phyloP scores from a whole-genome alignment of 2,113 vertebrate species.

The Odocoileus virginianus region DNA sequence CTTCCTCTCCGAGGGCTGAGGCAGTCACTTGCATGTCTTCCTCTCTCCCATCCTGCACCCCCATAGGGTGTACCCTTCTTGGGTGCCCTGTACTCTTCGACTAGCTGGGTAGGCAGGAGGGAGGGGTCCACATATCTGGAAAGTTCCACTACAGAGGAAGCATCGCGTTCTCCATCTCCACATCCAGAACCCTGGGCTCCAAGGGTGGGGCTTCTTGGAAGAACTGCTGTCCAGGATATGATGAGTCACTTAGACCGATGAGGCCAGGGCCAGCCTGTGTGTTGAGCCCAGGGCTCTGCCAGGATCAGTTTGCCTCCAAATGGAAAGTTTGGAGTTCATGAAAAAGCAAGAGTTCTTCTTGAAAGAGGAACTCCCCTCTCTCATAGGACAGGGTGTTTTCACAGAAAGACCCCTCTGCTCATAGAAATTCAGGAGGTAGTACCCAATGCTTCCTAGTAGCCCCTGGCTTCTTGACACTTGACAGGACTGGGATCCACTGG shows the following conservation, averaged over 20 bases:
- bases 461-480: neutral
- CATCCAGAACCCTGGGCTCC: neutral
- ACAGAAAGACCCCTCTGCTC: neutral
- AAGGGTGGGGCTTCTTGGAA: neutral
- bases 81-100: neutral
- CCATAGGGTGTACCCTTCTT: neutral
- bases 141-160: neutral
- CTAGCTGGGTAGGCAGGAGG: neutral
- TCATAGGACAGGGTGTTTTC: neutral
- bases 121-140: neutral
- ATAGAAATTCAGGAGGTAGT: neutral
- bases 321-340: neutral
- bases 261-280: neutral
- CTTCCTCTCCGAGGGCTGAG: neutral
- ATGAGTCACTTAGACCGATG: constrained; percentile 37
- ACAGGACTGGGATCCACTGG: neutral
- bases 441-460: neutral
- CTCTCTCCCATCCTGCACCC: rapidly evolving
- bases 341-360: neutral
- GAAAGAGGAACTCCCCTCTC: neutral
- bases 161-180: neutral
- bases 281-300: neutral
- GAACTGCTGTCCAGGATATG: neutral
- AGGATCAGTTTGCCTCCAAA: constrained; percentile 13
- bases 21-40: neutral